phyloP scores from a whole-genome alignment of 2,888 invertebrate genomes.

The Cosmopolites sordidus region DNA sequence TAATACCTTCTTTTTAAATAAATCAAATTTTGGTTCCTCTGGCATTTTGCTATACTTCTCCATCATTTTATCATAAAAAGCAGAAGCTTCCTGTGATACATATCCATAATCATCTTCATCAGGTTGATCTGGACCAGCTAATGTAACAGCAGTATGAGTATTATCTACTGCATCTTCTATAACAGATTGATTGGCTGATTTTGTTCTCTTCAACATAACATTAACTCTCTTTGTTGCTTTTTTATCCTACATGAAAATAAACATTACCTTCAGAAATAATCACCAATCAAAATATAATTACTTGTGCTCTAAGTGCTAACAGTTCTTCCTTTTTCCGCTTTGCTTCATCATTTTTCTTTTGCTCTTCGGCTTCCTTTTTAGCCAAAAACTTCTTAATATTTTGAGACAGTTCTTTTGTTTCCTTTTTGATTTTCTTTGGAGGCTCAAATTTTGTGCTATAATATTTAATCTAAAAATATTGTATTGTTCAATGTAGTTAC shows the following conservation, averaged over 20 bases:
- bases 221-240: conserved; percentile 47
- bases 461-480: conserved; percentile 49
- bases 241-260: conserved; percentile 40
- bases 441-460: conserved; percentile 78
- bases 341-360: conserved; percentile 58
- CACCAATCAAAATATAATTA: conserved; percentile 36
- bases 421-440: conserved; percentile 72
- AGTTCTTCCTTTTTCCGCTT: conserved; percentile 63
- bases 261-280: too few relatives aligned
- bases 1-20: conserved; percentile 46
- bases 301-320: conserved; percentile 55
- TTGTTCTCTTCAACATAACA: conserved; percentile 72
- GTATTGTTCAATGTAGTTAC: too few relatives aligned
- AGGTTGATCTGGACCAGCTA: conserved; percentile 71
- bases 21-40: conserved; percentile 67
- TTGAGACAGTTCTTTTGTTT: conserved; percentile 63
- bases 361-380: conserved; percentile 77
- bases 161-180: conserved; percentile 75
- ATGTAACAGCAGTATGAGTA: conserved; percentile 70
- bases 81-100: conserved; percentile 77
- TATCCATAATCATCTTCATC: conserved; percentile 92
- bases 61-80: conserved; percentile 79
- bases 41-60: conserved; percentile 73
- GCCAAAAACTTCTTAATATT: conserved; percentile 81
- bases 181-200: conserved; percentile 84